Evolutionary conservation across 2,888 invertebrate species (phyloP), one percentile per base, ranked within the genome.

Genomic region (Pyrrhia umbra): DNA sequence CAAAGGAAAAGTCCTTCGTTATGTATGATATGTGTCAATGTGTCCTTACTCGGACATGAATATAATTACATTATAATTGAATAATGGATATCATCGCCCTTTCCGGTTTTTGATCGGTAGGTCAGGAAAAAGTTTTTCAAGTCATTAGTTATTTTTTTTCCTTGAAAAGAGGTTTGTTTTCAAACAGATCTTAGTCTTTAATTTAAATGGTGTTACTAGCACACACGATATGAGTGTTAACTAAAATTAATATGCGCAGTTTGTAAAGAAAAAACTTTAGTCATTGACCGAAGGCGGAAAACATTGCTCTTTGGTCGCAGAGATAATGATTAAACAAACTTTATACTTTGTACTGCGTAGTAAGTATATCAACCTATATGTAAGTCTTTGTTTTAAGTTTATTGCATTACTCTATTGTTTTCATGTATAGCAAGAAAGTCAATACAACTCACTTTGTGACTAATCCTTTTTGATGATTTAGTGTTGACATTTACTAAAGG

Each of bases 1-100:
- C 42, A 27, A 56, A 75, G 71, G 72, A 72, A 71, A 76, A 72
- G 71, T 34, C 71, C 77, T 76, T 71, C 25, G 16, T 18, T 27
- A 40, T 18, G n/a, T 37, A 57, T 50, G 27, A 23, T 55, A 47
- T 27, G 37, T 61, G 51, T 51, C 46, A 47, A 25, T 30, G 37
- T n/a, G 56, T 43, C 49, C 52, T 42, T 54, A 56, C 62, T 62
- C 5, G 20, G 39, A 20, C 30, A 46, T 37, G 63, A 18, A 46
- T 54, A 37, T n/a, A 27, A 60, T 45, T 40, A 40, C 39, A 68
- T 57, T 74, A 40, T 39, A 39, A 10, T 55, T 45, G 39, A 66
- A 55, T 21, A 6, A 66, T 43, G 46, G 16, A 45, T 43, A 54
- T 13, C n/a, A 45, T 39, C 9, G 13, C 9, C 13, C 13, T 72